Evolutionary conservation across 2,888 invertebrate genomes (phyloP).

Genomic region (Eristalinus sepulchralis): DNA sequence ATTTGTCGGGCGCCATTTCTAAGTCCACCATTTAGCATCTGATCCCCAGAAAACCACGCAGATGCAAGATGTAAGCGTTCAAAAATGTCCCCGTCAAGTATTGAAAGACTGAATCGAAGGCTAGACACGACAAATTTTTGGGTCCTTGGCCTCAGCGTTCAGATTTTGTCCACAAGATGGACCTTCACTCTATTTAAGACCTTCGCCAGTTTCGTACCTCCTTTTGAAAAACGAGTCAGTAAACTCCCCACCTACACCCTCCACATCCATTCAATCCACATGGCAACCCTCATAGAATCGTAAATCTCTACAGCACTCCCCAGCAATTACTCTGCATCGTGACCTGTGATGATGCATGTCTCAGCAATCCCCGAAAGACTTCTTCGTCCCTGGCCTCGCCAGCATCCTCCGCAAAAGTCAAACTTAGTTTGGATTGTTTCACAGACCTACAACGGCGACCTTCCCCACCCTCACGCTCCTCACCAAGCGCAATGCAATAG

Average conservation of each 20-base stretch:
- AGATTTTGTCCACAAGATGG: too few species aligned
- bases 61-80: too few species aligned
- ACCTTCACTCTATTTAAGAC: too few species aligned
- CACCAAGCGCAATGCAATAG: slow-evolving; percentile 33
- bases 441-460: not conserved
- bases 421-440: not conserved
- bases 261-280: not conserved
- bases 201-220: too few species aligned
- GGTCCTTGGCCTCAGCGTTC: too few species aligned
- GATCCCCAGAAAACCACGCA: too few species aligned
- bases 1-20: not conserved
- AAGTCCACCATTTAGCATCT: too few species aligned
- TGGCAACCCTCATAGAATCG: slow-evolving; percentile 5
- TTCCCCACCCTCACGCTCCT: not conserved
- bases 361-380: slow-evolving; percentile 43
- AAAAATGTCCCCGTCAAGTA: too few species aligned
- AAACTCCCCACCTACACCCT: too few species aligned
- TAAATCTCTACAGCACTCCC: slow-evolving; percentile 5
- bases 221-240: too few species aligned
- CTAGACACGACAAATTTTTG: too few species aligned
- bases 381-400: slow-evolving; percentile 15
- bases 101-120: too few species aligned
- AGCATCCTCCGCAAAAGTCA: not conserved
- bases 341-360: slow-evolving; percentile 51
- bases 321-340: slow-evolving; percentile 48